Evolutionary conservation across 2,888 invertebrate species (phyloP).

Genomic region (Drosophila affinis): DNA sequence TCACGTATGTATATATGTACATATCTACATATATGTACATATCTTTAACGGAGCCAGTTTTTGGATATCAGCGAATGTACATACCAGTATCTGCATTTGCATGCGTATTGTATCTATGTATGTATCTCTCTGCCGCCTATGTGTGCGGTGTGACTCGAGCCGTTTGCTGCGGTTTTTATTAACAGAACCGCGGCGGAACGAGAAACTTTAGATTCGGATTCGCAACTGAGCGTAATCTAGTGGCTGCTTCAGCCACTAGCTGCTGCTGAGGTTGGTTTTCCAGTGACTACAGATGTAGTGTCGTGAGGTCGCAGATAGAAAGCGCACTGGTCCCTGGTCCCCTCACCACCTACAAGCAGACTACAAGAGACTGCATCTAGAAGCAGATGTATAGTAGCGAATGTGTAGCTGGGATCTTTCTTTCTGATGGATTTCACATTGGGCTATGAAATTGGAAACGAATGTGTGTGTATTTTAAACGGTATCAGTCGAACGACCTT

Average conservation of each 20-base stretch:
- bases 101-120: slow-evolving; percentile 21
- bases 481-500: slow-evolving; percentile 46
- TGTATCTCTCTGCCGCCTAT: slow-evolving; percentile 16
- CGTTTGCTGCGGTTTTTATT: slow-evolving; percentile 44
- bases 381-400: too few species aligned
- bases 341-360: too few species aligned
- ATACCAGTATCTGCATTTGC: slow-evolving; percentile 21
- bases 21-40: not conserved
- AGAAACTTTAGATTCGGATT: slow-evolving; percentile 18
- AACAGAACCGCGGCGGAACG: slow-evolving; percentile 39
- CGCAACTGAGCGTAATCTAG: slow-evolving; percentile 17
- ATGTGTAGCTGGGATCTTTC: too few species aligned
- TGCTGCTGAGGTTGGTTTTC: not conserved
- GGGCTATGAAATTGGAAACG: too few species aligned
- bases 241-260: not conserved
- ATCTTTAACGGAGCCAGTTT: slow-evolving; percentile 16
- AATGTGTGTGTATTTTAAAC: slow-evolving; percentile 46
- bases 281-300: too few species aligned
- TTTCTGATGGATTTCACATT: too few species aligned
- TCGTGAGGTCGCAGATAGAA: not conserved
- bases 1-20: not conserved
- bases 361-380: too few species aligned
- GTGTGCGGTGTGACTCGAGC: slow-evolving; percentile 21
- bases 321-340: too few species aligned
- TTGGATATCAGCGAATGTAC: too few species aligned